Base-by-base conservation (phyloP, 2,113 vertebrate genomes). In the Scytalopus superciliaris region DNA sequence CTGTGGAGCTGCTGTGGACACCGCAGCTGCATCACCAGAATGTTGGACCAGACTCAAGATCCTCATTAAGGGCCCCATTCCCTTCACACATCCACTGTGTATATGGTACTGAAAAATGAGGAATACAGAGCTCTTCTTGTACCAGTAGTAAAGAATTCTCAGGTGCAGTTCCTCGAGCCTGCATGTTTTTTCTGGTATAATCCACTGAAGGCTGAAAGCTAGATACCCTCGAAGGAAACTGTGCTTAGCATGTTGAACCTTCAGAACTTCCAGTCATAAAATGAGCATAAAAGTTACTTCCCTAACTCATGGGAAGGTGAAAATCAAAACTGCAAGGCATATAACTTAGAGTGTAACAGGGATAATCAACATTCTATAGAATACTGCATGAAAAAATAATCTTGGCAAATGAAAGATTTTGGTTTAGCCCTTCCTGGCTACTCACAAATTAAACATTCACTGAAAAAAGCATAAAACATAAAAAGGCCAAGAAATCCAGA, bases 401-500 rank as follows among this genome's bases (percentile, higher is more conserved):
- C n/a, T 79, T 83, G 67, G 53, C 42, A 88, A 85, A 73, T 69
- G 49, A 88, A 85, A 87, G 37, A 24, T 39, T 90, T 90, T 80
- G 15, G 7, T 76, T 93, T 76, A 77, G 27, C 39, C 70, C 11
- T 67, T 50, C 37, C 25, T 75, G 63, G 35, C 47, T 77, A 66
- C 39, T 70, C 33, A 85, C 9, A 84, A 86, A 74, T 87, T 56
- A 56, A 87, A 15, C 2, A 3, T 55, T 57, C 25, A 6, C 22
- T 56, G 31, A 59, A n/a, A 93, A 56, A 85, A 62, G 12, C 9
- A 13, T 55, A 82, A 88, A 83, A 66, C 47, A 4, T 72, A n/a
- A 6, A 56, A 85, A 84, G 45, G 62, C 94, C 84, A 94, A 93
- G 83, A 96, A 90, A 44, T 7, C 5, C 31, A 33, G 83, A 75